A percentile compares a stretch with the other conserved stretches of the same genome.
phyloP scores from a whole-genome alignment of 1,140 invertebrate genomes.

The Pseudomyrmex concolor region DNA sequence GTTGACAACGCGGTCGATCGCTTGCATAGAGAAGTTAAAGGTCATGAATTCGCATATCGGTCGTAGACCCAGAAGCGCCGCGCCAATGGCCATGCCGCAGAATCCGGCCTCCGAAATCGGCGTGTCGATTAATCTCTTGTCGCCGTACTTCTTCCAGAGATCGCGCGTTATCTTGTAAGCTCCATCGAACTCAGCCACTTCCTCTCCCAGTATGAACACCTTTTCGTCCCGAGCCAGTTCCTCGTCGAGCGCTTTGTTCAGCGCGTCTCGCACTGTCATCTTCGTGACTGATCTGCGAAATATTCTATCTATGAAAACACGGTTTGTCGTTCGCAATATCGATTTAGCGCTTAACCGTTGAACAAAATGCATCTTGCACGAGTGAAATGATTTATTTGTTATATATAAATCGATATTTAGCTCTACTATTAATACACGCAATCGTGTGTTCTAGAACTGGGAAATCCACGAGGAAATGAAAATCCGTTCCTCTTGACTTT shows the following conservation, averaged over 20 bases:
- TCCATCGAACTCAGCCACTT: slow-evolving; percentile 98
- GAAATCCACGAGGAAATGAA: slow-evolving; percentile 88
- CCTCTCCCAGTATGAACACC: slow-evolving; percentile 97
- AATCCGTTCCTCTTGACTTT: slow-evolving; percentile 86
- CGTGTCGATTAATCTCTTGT: slow-evolving; percentile 98
- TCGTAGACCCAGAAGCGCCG: slow-evolving; percentile 92
- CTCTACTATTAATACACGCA: not conserved
- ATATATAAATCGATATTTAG: not conserved
- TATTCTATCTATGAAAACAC: not conserved
- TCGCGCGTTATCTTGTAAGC: slow-evolving; percentile 97
- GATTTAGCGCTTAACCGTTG: not conserved
- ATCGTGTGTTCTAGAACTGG: slow-evolving; percentile 84
- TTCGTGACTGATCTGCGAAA: slow-evolving; percentile 44
- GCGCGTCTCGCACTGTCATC: slow-evolving; percentile 96
- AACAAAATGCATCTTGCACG: slow-evolving; percentile 35
- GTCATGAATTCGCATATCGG: slow-evolving; percentile 94
- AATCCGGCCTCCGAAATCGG: slow-evolving; percentile 99
- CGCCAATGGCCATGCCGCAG: slow-evolving; percentile 96
- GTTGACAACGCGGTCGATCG: slow-evolving; percentile 91
- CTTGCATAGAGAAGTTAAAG: slow-evolving; percentile 93
- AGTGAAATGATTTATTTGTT: slow-evolving; percentile 59
- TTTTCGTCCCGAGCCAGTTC: slow-evolving; percentile 96
- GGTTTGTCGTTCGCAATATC: not conserved
- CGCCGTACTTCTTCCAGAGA: slow-evolving; percentile 98
- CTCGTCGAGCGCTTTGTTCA: slow-evolving; percentile 97